Evolutionary conservation across 2,888 invertebrate species (phyloP).

Genomic region (Euzophera pinguis): DNA sequence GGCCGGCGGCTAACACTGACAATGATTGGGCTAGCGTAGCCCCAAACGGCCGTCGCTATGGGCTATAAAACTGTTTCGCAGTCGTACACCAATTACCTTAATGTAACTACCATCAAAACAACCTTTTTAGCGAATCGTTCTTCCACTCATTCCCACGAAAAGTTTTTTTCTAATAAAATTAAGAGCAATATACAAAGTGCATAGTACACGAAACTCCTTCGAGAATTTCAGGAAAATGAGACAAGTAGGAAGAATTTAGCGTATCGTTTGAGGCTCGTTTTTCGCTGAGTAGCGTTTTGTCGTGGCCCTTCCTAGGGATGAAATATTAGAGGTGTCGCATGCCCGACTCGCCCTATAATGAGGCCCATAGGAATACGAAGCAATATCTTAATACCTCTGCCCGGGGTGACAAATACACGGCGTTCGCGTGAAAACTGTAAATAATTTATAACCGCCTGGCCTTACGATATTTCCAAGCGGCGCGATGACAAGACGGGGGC

Average conservation of each 20-base stretch:
- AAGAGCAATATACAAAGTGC: constrained; percentile 45
- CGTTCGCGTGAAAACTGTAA: constrained; percentile 68
- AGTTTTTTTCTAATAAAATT: constrained; percentile 63
- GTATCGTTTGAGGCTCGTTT: constrained; percentile 42
- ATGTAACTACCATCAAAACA: constrained; percentile 72
- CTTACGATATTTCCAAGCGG: constrained; percentile 54
- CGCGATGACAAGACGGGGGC: constrained; percentile 55
- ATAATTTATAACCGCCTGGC: constrained; percentile 71
- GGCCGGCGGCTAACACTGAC: constrained; percentile 60
- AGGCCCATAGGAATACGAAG: constrained; percentile 73
- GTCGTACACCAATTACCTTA: constrained; percentile 73
- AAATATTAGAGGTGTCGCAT: constrained; percentile 68
- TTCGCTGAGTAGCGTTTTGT: constrained; percentile 35
- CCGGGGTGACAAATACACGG: constrained; percentile 70
- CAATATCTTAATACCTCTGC: constrained; percentile 76
- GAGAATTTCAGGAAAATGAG: constrained; percentile 55
- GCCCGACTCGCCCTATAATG: constrained; percentile 62
- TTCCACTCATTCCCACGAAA: constrained; percentile 54
- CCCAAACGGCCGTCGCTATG: constrained; percentile 62
- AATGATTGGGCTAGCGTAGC: constrained; percentile 63
- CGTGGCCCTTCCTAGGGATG: constrained; percentile 51
- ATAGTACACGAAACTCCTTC: constrained; percentile 32
- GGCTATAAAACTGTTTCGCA: constrained; percentile 71
- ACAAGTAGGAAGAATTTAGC: constrained; percentile 37
- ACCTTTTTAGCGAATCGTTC: constrained; percentile 67